Percentiles rank a stretch among this genome's conserved stretches.
These are phyloP conservation scores for Macrotus californicus DNA, from an alignment of 2,113 vertebrate species.

Conservation along the genomic window DNA sequence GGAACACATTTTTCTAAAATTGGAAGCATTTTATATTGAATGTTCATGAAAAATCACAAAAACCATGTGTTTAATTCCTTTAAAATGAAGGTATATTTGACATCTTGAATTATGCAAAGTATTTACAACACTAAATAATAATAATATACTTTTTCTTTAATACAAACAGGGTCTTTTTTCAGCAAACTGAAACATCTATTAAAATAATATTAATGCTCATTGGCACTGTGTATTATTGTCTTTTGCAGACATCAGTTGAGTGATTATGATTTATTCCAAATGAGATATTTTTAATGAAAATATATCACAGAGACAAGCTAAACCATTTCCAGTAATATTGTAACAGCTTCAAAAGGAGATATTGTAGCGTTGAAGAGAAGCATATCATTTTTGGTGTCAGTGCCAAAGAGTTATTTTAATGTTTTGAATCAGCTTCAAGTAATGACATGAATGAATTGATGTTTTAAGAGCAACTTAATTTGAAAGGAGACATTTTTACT, in stretches of 20 bases:
- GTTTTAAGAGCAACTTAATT: background rate
- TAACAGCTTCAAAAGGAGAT: background rate
- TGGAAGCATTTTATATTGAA: background rate
- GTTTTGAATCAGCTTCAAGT: background rate
- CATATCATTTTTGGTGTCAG: background rate
- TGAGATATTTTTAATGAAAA: slow-evolving; percentile 14
- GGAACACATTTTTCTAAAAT: background rate
- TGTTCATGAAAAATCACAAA: background rate
- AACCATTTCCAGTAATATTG: background rate
- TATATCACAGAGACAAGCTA: background rate
- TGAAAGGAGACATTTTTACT: background rate
- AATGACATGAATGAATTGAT: background rate
- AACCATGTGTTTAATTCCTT: background rate
- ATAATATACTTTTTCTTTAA: background rate
- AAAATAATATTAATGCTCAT: background rate
- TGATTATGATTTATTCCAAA: background rate
- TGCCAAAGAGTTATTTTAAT: slow-evolving; percentile 20
- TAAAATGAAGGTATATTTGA: background rate
- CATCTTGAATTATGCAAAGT: background rate
- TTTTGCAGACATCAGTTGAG: background rate
- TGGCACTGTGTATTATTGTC: background rate
- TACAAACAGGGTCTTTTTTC: background rate
- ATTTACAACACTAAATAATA: background rate
- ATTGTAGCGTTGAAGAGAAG: background rate
- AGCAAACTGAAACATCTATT: background rate